Evolutionary conservation across 2,888 invertebrate species (phyloP).

Genomic region (Antheraea assamensis): DNA sequence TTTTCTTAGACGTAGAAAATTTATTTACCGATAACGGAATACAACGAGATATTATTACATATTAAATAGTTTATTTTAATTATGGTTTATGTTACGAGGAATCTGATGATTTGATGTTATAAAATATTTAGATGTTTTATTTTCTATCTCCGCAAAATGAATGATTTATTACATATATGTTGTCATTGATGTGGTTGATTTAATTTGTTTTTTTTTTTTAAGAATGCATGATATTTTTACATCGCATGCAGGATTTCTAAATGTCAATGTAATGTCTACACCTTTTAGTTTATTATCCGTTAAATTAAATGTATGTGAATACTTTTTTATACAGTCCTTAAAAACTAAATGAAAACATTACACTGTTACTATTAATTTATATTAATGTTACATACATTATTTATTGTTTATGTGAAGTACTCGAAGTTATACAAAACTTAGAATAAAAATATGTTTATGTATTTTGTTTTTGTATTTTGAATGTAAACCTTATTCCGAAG

Average conservation of each 20-base stretch:
- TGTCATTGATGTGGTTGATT: constrained; percentile 2
- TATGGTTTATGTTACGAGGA: neutral
- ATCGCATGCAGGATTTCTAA: neutral
- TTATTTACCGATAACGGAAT: neutral
- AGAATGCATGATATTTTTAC: neutral
- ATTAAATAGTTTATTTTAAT: neutral
- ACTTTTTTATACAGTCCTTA: neutral
- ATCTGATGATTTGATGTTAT: neutral
- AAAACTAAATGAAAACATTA: neutral
- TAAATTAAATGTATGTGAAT: neutral
- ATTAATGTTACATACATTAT: neutral
- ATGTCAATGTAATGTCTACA: neutral
- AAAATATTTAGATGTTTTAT: neutral
- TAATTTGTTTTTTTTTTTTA: neutral
- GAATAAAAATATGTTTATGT: constrained; percentile 13
- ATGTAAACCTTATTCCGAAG: constrained; percentile 10
- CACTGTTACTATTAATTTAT: constrained; percentile 7
- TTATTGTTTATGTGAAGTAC: constrained; percentile 7
- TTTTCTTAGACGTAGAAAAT: neutral
- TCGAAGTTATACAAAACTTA: neutral
- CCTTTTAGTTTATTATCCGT: no score
- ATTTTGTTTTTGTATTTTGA: constrained; percentile 12
- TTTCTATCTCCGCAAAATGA: constrained; percentile 6
- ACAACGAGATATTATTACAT: neutral
- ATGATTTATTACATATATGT: neutral